Conservation (phyloP, 2,113 vertebrate species). For the Panthera uncia region DNA sequence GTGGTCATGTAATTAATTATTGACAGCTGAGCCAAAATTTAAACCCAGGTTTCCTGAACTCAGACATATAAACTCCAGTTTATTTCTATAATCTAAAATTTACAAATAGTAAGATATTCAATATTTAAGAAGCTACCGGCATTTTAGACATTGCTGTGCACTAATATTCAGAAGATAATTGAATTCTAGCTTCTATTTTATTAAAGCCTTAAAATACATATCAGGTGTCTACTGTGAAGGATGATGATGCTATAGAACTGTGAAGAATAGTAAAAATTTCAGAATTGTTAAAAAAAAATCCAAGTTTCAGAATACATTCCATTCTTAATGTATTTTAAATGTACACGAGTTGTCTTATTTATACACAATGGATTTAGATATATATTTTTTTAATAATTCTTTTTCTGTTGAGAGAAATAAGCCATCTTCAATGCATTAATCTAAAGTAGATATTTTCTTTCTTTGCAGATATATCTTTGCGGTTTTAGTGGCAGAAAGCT, state of each 20-base stretch:
- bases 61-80: not conserved
- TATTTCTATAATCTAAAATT: constrained; percentile 19
- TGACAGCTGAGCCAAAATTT: not conserved
- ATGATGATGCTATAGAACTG: not conserved
- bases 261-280: not conserved
- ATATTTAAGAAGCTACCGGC: not conserved
- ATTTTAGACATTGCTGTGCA: not conserved
- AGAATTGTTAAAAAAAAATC: not conserved
- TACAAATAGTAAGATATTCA: not conserved
- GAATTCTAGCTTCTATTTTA: constrained; percentile 35
- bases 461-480: constrained; percentile 92
- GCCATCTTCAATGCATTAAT: not conserved
- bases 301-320: not conserved
- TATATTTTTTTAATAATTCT: not conserved
- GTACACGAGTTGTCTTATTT: not conserved
- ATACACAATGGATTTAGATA: not conserved
- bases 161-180: not conserved
- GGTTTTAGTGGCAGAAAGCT: constrained; percentile 92
- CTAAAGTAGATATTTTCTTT: constrained; percentile 43
- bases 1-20: not conserved
- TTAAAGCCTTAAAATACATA: not conserved
- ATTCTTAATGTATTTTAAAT: not conserved
- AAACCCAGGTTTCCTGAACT: not conserved
- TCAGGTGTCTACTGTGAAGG: not conserved
- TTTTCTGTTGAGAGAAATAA: constrained; percentile 25